phyloP scores from a whole-genome alignment of 2,797 vertebrate species.

The Poecilia velifera region DNA sequence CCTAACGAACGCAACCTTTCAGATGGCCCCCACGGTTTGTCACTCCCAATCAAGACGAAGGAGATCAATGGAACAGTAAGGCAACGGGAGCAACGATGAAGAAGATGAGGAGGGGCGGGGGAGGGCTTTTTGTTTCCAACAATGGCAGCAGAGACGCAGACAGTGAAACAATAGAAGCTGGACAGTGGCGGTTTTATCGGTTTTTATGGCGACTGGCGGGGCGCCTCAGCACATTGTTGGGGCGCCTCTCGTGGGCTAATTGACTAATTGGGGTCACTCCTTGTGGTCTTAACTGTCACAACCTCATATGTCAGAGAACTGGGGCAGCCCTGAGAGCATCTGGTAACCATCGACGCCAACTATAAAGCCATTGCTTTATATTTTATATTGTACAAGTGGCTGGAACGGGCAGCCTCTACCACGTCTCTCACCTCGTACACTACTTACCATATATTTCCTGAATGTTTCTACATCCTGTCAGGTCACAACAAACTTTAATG shows the following conservation, averaged over 20 bases:
- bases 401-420: neutral
- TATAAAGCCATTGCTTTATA: neutral
- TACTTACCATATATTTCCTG: neutral
- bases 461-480: neutral
- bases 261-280: slow-evolving; percentile 67
- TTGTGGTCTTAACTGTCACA: slow-evolving; percentile 64
- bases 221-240: slow-evolving; percentile 33
- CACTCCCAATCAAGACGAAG: slow-evolving; percentile 69
- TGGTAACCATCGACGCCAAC: slow-evolving; percentile 61
- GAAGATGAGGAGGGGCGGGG: slow-evolving; percentile 25
- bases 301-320: slow-evolving; percentile 23
- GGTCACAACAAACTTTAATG: neutral
- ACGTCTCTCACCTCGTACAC: neutral
- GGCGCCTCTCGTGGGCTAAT: slow-evolving; percentile 47
- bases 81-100: slow-evolving; percentile 30
- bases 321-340: slow-evolving; percentile 54
- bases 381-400: neutral
- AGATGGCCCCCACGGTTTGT: slow-evolving; percentile 64
- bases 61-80: slow-evolving; percentile 66
- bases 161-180: slow-evolving; percentile 63
- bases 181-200: slow-evolving; percentile 47
- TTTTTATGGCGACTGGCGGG: slow-evolving; percentile 24
- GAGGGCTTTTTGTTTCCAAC: slow-evolving; percentile 28
- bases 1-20: slow-evolving; percentile 74
- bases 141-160: slow-evolving; percentile 44